phyloP scores from a whole-genome alignment of 2,113 vertebrate genomes.

The Toxotes jaculatrix region DNA sequence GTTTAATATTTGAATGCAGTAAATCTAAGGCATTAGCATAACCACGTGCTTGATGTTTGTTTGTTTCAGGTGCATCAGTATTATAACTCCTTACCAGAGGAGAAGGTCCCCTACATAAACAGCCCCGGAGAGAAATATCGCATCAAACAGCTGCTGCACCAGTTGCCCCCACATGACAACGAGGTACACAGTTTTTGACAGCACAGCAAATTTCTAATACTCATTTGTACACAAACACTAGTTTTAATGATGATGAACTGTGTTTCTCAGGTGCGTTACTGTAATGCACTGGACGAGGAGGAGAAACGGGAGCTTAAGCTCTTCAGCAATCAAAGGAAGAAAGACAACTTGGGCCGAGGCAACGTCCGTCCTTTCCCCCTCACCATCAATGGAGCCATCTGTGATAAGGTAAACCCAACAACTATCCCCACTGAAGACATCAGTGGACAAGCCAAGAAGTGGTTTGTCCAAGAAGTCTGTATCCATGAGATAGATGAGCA shows the following conservation, averaged over 20 bases:
- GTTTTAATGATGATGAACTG: neutral
- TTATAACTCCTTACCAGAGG: constrained; percentile 96
- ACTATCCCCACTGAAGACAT: neutral
- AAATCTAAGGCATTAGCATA: neutral
- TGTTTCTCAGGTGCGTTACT: constrained; percentile 91
- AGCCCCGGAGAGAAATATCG: constrained; percentile 96
- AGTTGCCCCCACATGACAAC: constrained; percentile 97
- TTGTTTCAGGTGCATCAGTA: constrained; percentile 95
- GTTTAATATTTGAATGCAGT: neutral
- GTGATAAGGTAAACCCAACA: constrained; percentile 89
- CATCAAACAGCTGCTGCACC: constrained; percentile 96
- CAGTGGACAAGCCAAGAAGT: neutral
- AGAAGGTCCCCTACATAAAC: constrained; percentile 98
- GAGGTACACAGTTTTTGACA: constrained; percentile 85
- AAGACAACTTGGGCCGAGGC: constrained; percentile 95
- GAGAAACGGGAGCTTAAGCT: constrained; percentile 97
- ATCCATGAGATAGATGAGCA: constrained; percentile 7
- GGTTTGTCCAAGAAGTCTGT: neutral
- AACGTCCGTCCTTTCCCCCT: constrained; percentile 94
- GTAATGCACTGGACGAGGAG: constrained; percentile 95
- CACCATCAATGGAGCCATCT: constrained; percentile 93
- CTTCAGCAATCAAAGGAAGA: constrained; percentile 97
- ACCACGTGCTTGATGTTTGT: constrained; percentile 1
- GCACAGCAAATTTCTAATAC: neutral
- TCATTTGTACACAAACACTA: neutral